phyloP scores from a whole-genome alignment of 2,797 vertebrate species.

The Onychomys arenicola region DNA sequence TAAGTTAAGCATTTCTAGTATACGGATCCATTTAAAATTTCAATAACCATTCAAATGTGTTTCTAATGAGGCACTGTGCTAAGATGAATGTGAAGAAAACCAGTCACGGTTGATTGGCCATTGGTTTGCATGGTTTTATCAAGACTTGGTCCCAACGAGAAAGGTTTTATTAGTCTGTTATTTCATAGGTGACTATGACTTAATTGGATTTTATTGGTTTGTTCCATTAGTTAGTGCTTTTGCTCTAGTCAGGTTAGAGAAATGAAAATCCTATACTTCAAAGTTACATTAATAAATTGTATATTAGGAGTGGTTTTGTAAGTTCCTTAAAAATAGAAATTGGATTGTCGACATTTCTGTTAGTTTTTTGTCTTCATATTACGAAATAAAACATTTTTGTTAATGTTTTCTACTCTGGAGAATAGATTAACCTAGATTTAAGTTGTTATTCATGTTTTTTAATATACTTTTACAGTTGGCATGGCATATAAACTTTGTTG shows the following conservation, averaged over 20 bases:
- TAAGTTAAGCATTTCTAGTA: slow-evolving; percentile 7
- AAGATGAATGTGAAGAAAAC: slow-evolving; percentile 2
- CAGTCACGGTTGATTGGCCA: neutral
- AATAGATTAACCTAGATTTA: slow-evolving; percentile 4
- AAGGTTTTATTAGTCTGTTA: slow-evolving; percentile 40
- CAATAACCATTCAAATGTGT: slow-evolving; percentile 7
- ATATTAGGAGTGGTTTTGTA: neutral
- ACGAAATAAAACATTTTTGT: neutral
- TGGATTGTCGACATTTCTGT: slow-evolving; percentile 1
- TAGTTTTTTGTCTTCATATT: neutral
- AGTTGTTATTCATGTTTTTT: neutral
- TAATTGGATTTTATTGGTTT: slow-evolving; percentile 41
- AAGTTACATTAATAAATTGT: slow-evolving; percentile 35
- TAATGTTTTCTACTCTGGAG: slow-evolving; percentile 29
- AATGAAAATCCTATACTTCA: slow-evolving; percentile 8
- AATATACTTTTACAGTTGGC: slow-evolving; percentile 5
- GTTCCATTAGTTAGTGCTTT: neutral
- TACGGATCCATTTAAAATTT: slow-evolving; percentile 44
- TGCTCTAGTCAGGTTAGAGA: neutral
- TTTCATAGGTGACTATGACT: slow-evolving; percentile 33
- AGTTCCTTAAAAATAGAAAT: neutral
- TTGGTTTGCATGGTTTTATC: neutral
- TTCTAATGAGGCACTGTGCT: slow-evolving; percentile 11
- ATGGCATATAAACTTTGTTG: neutral
- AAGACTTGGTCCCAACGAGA: neutral